A percentile compares a stretch with the other conserved stretches of the same genome.
Evolutionary conservation across 2,113 vertebrate species (phyloP).

Genomic region (Myxocyprinus asiaticus): DNA sequence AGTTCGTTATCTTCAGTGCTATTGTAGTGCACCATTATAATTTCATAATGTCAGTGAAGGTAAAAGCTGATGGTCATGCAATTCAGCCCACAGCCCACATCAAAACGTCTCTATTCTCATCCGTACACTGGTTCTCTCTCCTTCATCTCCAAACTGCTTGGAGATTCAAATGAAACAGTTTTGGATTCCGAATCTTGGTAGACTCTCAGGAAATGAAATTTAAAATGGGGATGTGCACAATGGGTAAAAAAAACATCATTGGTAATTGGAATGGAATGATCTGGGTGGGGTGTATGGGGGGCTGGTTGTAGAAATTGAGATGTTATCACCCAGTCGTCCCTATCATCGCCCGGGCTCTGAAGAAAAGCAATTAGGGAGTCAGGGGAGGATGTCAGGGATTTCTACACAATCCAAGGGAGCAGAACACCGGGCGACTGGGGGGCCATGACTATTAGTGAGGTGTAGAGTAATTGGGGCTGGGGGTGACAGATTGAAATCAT

Average conservation of each 20-base stretch:
- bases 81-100: not conserved
- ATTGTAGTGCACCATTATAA: no score
- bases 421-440: conserved; percentile 71
- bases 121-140: not conserved
- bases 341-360: conserved; percentile 73
- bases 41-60: not conserved
- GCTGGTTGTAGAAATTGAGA: conserved; percentile 31
- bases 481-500: conserved; percentile 56
- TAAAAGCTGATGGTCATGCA: not conserved
- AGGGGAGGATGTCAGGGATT: conserved; percentile 66
- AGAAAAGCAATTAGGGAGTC: conserved; percentile 80
- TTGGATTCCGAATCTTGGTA: conserved; percentile 71
- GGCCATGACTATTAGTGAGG: conserved; percentile 39
- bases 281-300: conserved; percentile 59
- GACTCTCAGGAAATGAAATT: conserved; percentile 78
- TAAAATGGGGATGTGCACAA: conserved; percentile 67
- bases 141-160: conserved; percentile 42
- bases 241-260: conserved; percentile 56
- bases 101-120: not conserved
- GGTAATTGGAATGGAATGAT: conserved; percentile 74
- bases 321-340: conserved; percentile 75
- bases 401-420: conserved; percentile 66
- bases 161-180: conserved; percentile 73
- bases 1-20: no score
- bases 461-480: conserved; percentile 46